Base-by-base conservation (phyloP, 64 coral and sea anemone genomes). In the Astreopora myriophthalma region DNA sequence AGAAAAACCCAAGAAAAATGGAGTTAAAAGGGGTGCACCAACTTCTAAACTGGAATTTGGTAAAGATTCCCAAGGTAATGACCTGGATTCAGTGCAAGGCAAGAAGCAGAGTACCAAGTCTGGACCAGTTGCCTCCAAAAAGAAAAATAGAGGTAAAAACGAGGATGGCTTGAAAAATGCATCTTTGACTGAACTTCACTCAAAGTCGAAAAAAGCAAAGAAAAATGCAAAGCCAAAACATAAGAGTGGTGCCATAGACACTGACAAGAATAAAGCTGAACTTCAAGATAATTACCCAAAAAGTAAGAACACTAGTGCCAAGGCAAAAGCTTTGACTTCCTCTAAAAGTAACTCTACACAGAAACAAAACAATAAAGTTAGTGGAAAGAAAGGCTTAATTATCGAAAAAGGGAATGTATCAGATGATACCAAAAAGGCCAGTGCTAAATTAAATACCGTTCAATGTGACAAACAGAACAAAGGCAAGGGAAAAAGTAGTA, bases 1-100 rank as follows among this genome's bases (percentile, higher is more conserved):
- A 37, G 51, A 64, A 9, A 83, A 23, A 40, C 58, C 28, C 3
- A 83, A 83, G 79, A 83, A 63, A 83, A 83, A 36, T 39, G 34
- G 70, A 73, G 70, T 22, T 6, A 73, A 73, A 22, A 22, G 13
- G 6, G 10, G 14, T 24, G 5, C 2, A 6, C 33, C 26, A 14
- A 27, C 33, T 22, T 19, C 70, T 6, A 73, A 73, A 37, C 75
- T 52, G 22, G 46, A 78, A n/a, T 28, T 42, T 51, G 12, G 1
- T 48, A 19, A 42, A 25, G 34, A 14, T 64, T 11, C 32, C n/a
- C 12, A 24, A 83, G 32, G 39, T 65, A 57, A 34, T 8, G 33
- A 4, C 9, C 61, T n/a, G 3, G 11, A 4, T 1, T 64, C 22
- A 11, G 28, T 13, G 0, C 28, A n/a, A 36, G 34, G 9, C 3